Evolutionary conservation across 1,140 invertebrate genomes (phyloP).

Genomic region (Trichoplusia ni): DNA sequence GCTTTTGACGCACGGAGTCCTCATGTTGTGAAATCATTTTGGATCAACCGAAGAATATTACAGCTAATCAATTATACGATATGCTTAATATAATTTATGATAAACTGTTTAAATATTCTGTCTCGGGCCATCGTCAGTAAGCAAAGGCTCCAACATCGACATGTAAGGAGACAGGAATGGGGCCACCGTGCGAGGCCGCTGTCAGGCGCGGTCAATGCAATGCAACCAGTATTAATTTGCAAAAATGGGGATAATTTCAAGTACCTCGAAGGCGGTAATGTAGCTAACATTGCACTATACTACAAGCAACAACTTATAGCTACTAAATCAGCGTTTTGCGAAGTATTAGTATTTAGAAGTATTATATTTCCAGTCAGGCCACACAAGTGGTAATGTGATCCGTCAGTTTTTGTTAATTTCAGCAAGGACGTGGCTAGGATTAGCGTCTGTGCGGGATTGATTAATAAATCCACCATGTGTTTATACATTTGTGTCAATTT

Average conservation of each 20-base stretch:
- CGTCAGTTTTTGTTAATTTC: too few relatives aligned
- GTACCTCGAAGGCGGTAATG: background rate
- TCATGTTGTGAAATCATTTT: constrained; percentile 33
- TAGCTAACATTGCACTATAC: background rate
- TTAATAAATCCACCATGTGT: too few relatives aligned
- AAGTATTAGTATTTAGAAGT: background rate
- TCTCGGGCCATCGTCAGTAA: constrained; percentile 54
- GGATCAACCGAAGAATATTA: background rate
- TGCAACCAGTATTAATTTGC: constrained; percentile 41
- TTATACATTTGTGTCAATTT: too few relatives aligned
- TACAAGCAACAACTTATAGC: background rate
- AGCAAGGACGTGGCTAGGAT: too few relatives aligned
- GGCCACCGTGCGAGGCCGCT: constrained; percentile 54
- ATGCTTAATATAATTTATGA: constrained; percentile 4
- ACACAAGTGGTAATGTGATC: constrained; percentile 30
- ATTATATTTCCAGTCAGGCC: constrained; percentile 32
- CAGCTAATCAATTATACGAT: background rate
- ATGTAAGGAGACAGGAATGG: constrained; percentile 67
- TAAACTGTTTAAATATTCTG: constrained; percentile 41
- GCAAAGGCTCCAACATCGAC: constrained; percentile 54
- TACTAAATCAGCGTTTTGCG: background rate
- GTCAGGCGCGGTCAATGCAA: constrained; percentile 53
- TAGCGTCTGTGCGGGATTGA: too few relatives aligned
- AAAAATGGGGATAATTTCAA: constrained; percentile 37
- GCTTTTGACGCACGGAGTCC: constrained; percentile 10